A percentile compares a stretch with the other conserved stretches of the same genome.
These are phyloP conservation scores for Drosophila ercepeae DNA, from an alignment of 1,140 invertebrate genomes.

Conservation along the genomic window DNA sequence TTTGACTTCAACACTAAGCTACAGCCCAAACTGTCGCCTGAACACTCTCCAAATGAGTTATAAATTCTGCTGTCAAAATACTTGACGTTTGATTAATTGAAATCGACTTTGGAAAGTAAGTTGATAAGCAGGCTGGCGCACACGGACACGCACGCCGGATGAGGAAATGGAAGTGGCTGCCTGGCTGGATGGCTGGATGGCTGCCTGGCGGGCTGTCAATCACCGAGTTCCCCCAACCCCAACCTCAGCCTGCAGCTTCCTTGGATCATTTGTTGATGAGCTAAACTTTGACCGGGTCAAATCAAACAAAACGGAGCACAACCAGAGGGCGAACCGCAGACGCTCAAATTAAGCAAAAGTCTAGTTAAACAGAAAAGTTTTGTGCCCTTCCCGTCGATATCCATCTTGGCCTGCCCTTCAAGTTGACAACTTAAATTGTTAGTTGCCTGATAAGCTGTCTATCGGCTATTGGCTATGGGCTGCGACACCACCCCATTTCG, in stretches of 20 bases:
- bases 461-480: neutral
- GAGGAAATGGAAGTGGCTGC: conserved; percentile 24
- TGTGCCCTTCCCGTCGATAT: conserved; percentile 26
- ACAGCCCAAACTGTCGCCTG: conserved; percentile 23
- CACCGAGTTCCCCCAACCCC: neutral
- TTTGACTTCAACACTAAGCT: conserved; percentile 5
- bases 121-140: conserved; percentile 46
- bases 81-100: conserved; percentile 81
- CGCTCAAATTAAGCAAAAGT: conserved; percentile 67
- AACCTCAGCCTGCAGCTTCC: conserved; percentile 1
- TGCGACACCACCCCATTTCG: neutral
- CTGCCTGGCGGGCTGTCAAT: conserved; percentile 24
- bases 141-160: conserved; percentile 6
- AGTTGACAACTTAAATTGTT: conserved; percentile 80
- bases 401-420: conserved; percentile 45
- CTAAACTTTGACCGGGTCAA: conserved; percentile 57
- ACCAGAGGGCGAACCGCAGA: conserved; percentile 23
- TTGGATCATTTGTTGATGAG: conserved; percentile 74
- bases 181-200: neutral
- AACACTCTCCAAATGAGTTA: conserved; percentile 52
- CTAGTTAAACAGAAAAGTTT: conserved; percentile 77
- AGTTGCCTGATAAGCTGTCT: conserved; percentile 60
- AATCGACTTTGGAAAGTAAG: conserved; percentile 70
- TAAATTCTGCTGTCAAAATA: conserved; percentile 77
- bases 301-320: conserved; percentile 53